Percentiles rank a stretch among this genome's conserved stretches.
Evolutionary conservation across 1,140 invertebrate genomes (phyloP).

Genomic region (Drosophila littoralis): DNA sequence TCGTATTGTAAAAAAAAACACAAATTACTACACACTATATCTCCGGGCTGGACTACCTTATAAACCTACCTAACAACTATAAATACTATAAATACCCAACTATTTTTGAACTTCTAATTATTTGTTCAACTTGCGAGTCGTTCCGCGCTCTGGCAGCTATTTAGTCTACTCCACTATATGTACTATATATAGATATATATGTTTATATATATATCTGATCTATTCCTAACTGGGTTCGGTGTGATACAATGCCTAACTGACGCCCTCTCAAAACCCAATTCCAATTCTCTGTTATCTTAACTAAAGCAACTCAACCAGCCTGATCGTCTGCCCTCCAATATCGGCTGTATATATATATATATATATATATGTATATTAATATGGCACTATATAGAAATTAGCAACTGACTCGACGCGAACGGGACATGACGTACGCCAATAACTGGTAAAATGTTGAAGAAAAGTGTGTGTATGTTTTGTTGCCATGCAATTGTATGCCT

Average conservation of each 20-base stretch:
- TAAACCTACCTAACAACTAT: conserved; percentile 15
- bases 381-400: conserved; percentile 15
- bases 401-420: conserved; percentile 38
- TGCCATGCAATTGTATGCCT: conserved; percentile 80
- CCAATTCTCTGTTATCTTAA: neutral
- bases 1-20: conserved; percentile 24
- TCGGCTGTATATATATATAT: neutral
- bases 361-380: conserved; percentile 10
- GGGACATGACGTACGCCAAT: conserved; percentile 35
- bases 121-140: neutral
- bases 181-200: conserved; percentile 7
- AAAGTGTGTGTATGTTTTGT: conserved; percentile 80
- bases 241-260: conserved; percentile 1
- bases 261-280: neutral
- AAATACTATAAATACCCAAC: neutral
- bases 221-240: conserved; percentile 30
- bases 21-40: conserved; percentile 45
- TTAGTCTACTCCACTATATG: neutral
- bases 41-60: conserved; percentile 42
- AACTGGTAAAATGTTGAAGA: conserved; percentile 27
- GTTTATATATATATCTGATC: conserved; percentile 1
- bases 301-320: neutral
- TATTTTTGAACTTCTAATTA: neutral
- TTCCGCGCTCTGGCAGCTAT: conserved; percentile 5
- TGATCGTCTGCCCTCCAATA: conserved; percentile 12